Evolutionary conservation across 30 jellyfish, hydroid and myxozoan genomes (phyloP).

Genomic region (Hydractinia symbiolongicarpus): DNA sequence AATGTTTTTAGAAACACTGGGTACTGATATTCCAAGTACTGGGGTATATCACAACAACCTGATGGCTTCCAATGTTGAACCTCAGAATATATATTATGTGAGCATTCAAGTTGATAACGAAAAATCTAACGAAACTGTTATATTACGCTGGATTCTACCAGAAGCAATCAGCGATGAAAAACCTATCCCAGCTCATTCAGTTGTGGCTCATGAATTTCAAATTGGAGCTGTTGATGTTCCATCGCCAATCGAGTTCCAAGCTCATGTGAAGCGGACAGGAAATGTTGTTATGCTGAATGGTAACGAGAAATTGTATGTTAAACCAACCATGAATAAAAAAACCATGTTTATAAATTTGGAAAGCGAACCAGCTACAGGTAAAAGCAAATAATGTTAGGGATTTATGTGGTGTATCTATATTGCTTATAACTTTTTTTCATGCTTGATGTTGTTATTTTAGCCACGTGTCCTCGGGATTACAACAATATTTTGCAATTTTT

Average conservation of each 20-base stretch:
- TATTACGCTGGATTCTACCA: constrained; percentile 43
- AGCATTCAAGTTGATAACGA: constrained; percentile 62
- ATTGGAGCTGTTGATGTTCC: constrained; percentile 52
- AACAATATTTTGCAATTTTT: not conserved
- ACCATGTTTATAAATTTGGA: not conserved
- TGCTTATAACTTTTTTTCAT: too few relatives aligned
- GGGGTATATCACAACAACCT: constrained; percentile 1
- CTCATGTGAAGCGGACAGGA: constrained; percentile 58
- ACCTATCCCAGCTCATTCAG: constrained; percentile 55
- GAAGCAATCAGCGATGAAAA: constrained; percentile 43
- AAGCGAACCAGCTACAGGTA: too few relatives aligned
- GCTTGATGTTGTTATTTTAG: too few relatives aligned
- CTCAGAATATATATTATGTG: constrained; percentile 46
- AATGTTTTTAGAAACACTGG: not conserved
- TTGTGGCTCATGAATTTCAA: constrained; percentile 49
- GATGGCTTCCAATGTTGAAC: constrained; percentile 3
- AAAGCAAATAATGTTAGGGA: too few relatives aligned
- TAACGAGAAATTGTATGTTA: constrained; percentile 19
- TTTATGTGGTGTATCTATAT: too few relatives aligned
- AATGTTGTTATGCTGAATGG: constrained; percentile 49
- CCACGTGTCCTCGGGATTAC: too few relatives aligned
- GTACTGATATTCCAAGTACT: not conserved
- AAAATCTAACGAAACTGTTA: constrained; percentile 41
- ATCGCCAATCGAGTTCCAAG: constrained; percentile 55
- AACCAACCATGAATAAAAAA: constrained; percentile 49